Percentiles rank a stretch among this genome's conserved stretches.
Evolutionary conservation across 2,797 vertebrate genomes (phyloP).

Genomic region (Enteromius anoplus): DNA sequence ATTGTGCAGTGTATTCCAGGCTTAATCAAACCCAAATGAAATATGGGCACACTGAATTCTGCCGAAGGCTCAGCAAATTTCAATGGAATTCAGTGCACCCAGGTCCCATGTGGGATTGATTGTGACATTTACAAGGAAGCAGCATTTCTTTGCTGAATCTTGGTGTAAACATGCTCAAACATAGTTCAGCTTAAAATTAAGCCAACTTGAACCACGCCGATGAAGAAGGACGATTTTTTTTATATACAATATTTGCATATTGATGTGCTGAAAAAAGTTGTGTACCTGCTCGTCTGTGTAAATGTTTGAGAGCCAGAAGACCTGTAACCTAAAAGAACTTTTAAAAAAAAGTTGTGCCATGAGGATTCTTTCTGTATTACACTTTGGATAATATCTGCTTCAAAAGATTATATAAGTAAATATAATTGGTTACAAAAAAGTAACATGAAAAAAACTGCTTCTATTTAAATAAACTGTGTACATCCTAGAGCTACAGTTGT

Average conservation of each 20-base stretch:
- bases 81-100: not conserved
- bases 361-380: constrained; percentile 14
- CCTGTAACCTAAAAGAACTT: not conserved
- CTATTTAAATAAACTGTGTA: not conserved
- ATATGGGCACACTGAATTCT: not conserved
- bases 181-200: not conserved
- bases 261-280: no score
- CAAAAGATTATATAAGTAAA: not conserved
- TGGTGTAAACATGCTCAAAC: not conserved
- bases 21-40: not conserved
- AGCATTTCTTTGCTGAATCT: not conserved
- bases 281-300: not conserved
- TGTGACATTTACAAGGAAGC: constrained; percentile 1
- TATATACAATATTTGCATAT: not conserved
- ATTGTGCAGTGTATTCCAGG: no score
- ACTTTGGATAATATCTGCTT: constrained; percentile 8
- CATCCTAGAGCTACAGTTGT: not conserved
- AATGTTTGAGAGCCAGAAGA: not conserved
- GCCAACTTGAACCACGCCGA: not conserved
- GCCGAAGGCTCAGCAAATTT: not conserved
- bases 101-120: constrained; percentile 12
- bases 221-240: not conserved
- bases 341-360: not conserved
- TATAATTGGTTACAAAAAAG: not conserved
- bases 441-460: not conserved